Percentiles rank a stretch among this genome's conserved stretches.
phyloP scores from a whole-genome alignment of 2,113 vertebrate genomes.

The Clarias magur region DNA sequence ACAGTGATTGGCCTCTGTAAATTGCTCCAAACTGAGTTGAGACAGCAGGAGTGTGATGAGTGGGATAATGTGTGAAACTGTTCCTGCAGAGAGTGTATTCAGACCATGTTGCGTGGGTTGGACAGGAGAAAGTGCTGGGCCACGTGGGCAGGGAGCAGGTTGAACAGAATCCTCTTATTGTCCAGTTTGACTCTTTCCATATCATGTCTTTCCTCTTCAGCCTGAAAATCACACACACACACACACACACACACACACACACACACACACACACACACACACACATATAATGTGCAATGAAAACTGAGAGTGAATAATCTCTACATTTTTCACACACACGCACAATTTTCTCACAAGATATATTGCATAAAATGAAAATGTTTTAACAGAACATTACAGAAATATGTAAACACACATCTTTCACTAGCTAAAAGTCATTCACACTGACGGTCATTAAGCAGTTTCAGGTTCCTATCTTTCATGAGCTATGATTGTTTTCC shows the following conservation, averaged over 20 bases:
- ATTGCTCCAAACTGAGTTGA: not conserved
- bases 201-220: slow-evolving; percentile 93
- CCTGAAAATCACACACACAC: slow-evolving; percentile 69
- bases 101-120: slow-evolving; percentile 98
- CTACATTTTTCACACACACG: slow-evolving; percentile 50
- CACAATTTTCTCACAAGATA: not conserved
- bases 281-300: not conserved
- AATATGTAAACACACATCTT: not conserved
- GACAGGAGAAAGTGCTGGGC: slow-evolving; percentile 98
- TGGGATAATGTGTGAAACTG: slow-evolving; percentile 15
- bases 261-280: not conserved
- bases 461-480: not conserved
- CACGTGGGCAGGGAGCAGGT: slow-evolving; percentile 93
- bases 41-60: not conserved
- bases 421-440: not conserved
- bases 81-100: slow-evolving; percentile 41
- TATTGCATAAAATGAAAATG: not conserved
- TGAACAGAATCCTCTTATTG: slow-evolving; percentile 98
- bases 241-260: slow-evolving; percentile 24
- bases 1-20: not conserved
- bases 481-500: not conserved
- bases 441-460: not conserved
- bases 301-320: not conserved
- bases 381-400: not conserved
- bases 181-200: slow-evolving; percentile 98